A percentile compares a stretch with the other conserved stretches of the same genome.
These are phyloP conservation scores for Pheosia gnoma DNA, from an alignment of 2,888 invertebrate genomes.

Conservation along the genomic window DNA sequence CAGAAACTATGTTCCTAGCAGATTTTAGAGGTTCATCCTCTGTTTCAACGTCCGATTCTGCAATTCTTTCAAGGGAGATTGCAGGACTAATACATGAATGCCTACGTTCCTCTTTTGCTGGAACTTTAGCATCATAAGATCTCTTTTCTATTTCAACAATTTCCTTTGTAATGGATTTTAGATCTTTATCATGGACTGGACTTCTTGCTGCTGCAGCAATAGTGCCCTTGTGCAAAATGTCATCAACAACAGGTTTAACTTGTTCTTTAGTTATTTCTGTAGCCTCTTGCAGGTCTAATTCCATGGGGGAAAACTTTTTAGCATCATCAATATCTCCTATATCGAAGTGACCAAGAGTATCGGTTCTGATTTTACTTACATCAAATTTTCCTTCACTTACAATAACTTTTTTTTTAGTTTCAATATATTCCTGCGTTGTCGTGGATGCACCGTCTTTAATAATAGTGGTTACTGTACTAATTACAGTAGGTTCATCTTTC, in stretches of 20 bases:
- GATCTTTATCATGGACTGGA: constrained; percentile 70
- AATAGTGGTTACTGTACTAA: constrained; percentile 40
- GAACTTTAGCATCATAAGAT: constrained; percentile 77
- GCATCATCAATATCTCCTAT: constrained; percentile 50
- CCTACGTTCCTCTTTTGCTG: constrained; percentile 74
- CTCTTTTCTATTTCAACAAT: constrained; percentile 71
- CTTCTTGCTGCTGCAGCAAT: constrained; percentile 68
- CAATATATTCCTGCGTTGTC: constrained; percentile 37
- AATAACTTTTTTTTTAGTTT: constrained; percentile 38
- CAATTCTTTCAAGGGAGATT: constrained; percentile 75
- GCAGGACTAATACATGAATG: constrained; percentile 80
- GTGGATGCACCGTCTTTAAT: constrained; percentile 43
- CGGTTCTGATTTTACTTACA: constrained; percentile 72
- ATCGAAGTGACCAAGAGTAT: constrained; percentile 71
- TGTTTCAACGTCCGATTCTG: constrained; percentile 76
- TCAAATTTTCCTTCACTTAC: constrained; percentile 63
- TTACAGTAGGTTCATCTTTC: constrained; percentile 42
- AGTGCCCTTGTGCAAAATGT: constrained; percentile 72
- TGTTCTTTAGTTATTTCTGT: constrained; percentile 73
- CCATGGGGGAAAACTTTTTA: constrained; percentile 57
- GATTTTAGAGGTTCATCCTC: constrained; percentile 66
- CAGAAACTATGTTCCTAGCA: constrained; percentile 27
- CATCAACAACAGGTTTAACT: constrained; percentile 74
- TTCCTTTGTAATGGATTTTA: constrained; percentile 67
- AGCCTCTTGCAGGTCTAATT: constrained; percentile 55